These are phyloP conservation scores for Martes martes DNA, from an alignment of 2,113 vertebrate genomes.

Conservation along the genomic window DNA sequence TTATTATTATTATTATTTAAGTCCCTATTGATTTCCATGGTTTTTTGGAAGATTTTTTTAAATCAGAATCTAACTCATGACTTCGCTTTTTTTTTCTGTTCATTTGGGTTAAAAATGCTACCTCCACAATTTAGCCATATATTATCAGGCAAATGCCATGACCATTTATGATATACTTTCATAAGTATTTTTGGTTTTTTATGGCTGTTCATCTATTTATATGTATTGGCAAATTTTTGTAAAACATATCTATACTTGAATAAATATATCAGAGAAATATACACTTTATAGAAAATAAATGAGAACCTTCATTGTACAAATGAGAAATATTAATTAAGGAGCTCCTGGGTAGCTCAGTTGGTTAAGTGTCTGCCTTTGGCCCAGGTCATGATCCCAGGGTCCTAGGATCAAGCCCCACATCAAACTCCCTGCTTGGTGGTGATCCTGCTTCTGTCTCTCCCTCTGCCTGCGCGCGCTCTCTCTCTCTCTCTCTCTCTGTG, in stretches of 20 bases:
- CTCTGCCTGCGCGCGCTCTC: neutral
- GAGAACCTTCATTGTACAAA: neutral
- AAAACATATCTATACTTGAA: neutral
- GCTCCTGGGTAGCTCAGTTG: neutral
- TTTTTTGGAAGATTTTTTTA: neutral
- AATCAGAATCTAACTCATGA: neutral
- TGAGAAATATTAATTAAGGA: neutral
- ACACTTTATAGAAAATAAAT: neutral
- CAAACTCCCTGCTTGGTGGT: neutral
- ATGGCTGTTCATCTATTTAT: neutral
- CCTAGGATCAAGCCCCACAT: neutral
- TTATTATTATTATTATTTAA: no score
- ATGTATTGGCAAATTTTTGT: neutral
- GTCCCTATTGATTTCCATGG: neutral
- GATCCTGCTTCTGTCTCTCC: neutral
- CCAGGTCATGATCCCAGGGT: neutral
- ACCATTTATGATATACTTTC: neutral
- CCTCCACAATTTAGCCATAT: neutral
- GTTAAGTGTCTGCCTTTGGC: neutral
- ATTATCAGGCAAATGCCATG: neutral
- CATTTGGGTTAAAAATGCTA: neutral
- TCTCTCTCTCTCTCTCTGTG: neutral
- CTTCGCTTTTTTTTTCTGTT: neutral
- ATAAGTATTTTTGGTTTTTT: neutral
- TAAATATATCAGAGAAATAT: neutral